A percentile compares a stretch with the other conserved stretches of the same genome.
Evolutionary conservation across 2,888 invertebrate species (phyloP).

Genomic region (Eurytoma californica): DNA sequence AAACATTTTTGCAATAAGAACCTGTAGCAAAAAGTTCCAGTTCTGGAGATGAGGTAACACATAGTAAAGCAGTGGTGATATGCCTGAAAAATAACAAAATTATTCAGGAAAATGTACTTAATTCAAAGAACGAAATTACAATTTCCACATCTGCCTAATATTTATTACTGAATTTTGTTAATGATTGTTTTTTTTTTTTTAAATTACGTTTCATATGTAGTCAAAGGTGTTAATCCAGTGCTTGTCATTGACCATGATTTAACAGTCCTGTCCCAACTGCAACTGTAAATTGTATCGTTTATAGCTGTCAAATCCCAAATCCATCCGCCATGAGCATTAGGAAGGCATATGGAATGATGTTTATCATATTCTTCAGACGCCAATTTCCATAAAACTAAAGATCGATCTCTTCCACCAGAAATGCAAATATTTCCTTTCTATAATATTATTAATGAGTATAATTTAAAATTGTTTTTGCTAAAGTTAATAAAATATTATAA

Average conservation of each 20-base stretch:
- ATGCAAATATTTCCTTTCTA: conserved; percentile 74
- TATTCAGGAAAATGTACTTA: conserved; percentile 41
- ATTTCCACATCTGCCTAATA: background rate
- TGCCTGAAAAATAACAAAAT: conserved; percentile 67
- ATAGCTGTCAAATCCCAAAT: conserved; percentile 79
- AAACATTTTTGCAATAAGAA: conserved; percentile 77
- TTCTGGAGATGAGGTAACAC: conserved; percentile 75
- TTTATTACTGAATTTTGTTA: conserved; percentile 1
- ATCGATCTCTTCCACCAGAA: conserved; percentile 79
- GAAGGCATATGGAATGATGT: conserved; percentile 59
- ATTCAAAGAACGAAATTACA: conserved; percentile 28
- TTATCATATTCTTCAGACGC: conserved; percentile 64
- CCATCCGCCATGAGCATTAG: conserved; percentile 80
- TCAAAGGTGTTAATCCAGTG: conserved; percentile 74
- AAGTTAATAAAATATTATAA: conserved; percentile 6
- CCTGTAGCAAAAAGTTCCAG: conserved; percentile 77
- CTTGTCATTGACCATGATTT: conserved; percentile 78
- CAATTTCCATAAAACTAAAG: conserved; percentile 77
- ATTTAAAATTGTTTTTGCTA: background rate
- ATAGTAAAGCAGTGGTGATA: conserved; percentile 77
- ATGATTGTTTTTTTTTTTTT: conserved; percentile 47
- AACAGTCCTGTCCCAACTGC: conserved; percentile 80
- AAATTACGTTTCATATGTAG: conserved; percentile 74
- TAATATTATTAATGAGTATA: conserved; percentile 37
- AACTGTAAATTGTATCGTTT: conserved; percentile 77